Evolutionary conservation across 92 coral and sea anemone genomes (phyloP).

Genomic region (Scolanthus callimorphus): DNA sequence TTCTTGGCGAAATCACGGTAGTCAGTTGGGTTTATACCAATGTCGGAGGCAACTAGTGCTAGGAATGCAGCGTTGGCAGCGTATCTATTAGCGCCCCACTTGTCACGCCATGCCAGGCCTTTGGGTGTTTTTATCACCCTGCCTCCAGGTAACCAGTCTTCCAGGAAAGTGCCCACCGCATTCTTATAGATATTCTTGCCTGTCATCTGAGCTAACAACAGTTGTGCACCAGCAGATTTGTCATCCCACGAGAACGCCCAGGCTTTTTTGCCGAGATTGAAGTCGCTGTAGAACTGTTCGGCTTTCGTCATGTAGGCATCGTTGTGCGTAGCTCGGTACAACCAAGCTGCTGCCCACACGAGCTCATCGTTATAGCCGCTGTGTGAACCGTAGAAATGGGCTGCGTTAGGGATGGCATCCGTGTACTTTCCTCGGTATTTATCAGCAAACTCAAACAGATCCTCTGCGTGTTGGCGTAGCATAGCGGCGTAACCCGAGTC

Average conservation of each 20-base stretch:
- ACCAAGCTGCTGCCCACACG: conserved; percentile 95
- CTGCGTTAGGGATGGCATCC: conserved; percentile 73
- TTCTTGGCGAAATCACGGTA: conserved; percentile 64
- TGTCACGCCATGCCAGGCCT: conserved; percentile 85
- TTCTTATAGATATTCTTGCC: conserved; percentile 35
- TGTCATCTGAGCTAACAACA: conserved; percentile 61
- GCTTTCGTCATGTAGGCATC: conserved; percentile 61
- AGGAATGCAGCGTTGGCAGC: conserved; percentile 87
- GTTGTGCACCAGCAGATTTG: conserved; percentile 70
- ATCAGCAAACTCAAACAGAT: conserved; percentile 79
- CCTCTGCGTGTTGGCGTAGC: conserved; percentile 67
- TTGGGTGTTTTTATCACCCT: conserved; percentile 70
- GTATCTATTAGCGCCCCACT: conserved; percentile 90
- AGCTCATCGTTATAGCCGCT: conserved; percentile 74
- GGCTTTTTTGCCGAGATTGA: conserved; percentile 31
- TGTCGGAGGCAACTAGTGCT: conserved; percentile 79
- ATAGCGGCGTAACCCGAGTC: conserved; percentile 43
- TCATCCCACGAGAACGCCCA: conserved; percentile 88
- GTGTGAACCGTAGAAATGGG: conserved; percentile 52
- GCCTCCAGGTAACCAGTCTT: conserved; percentile 72
- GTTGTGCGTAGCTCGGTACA: conserved; percentile 72
- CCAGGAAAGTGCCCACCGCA: conserved; percentile 40
- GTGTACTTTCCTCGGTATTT: conserved; percentile 71
- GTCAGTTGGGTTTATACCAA: conserved; percentile 43
- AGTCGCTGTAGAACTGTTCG: conserved; percentile 48